A percentile compares a stretch with the other conserved stretches of the same genome.
Evolutionary conservation across 2,797 vertebrate species (phyloP).

Genomic region (Acanthornis magna): DNA sequence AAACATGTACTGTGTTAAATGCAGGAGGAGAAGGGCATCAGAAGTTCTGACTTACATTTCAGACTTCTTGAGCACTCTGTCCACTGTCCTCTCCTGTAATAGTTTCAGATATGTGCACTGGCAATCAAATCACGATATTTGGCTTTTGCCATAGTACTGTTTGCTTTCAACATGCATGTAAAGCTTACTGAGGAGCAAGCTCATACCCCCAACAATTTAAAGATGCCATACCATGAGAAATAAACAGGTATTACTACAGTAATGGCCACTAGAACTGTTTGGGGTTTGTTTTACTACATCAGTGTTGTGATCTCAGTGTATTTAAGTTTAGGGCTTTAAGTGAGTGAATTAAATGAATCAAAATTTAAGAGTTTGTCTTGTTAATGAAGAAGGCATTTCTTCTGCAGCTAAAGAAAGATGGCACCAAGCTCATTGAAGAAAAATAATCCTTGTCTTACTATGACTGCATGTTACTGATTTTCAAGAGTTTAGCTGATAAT

Average conservation of each 20-base stretch:
- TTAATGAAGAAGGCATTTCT: not conserved
- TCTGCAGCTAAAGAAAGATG: not conserved
- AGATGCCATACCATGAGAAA: not conserved
- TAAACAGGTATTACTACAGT: not conserved
- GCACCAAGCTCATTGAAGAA: not conserved
- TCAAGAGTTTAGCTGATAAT: not conserved
- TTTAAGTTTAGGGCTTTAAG: not conserved
- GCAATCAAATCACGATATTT: not conserved
- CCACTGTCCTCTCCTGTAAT: not conserved
- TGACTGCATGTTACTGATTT: not conserved
- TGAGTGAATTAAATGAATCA: not conserved
- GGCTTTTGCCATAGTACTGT: not conserved
- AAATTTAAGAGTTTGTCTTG: not conserved
- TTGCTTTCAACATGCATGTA: not conserved
- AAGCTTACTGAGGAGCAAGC: not conserved
- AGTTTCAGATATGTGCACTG: not conserved
- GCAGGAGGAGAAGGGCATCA: not conserved
- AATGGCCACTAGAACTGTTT: not conserved
- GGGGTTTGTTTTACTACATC: not conserved
- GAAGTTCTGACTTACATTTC: not conserved
- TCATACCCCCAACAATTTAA: not conserved
- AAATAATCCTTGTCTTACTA: not conserved
- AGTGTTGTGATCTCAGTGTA: not conserved
- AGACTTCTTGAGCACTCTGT: not conserved
- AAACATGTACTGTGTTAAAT: not conserved